Conservation (phyloP, 1,140 invertebrate species). For the Drosophila sulfurigaster region DNA sequence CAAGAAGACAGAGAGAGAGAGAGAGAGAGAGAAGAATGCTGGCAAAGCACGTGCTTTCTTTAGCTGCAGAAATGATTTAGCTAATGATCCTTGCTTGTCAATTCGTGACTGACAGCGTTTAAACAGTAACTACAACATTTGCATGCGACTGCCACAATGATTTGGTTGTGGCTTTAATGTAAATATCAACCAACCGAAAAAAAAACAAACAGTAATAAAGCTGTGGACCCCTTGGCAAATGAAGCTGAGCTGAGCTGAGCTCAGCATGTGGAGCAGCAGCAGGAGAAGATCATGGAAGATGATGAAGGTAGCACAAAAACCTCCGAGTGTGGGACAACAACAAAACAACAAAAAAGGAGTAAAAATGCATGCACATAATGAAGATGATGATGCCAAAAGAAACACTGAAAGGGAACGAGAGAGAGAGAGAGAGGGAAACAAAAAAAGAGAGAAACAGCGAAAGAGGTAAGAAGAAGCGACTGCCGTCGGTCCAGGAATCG, state of each 20-base stretch:
- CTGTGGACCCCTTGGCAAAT: background rate
- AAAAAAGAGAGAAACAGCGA: background rate
- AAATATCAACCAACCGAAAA: constrained; percentile 19
- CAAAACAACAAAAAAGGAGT: background rate
- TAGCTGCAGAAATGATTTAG: background rate
- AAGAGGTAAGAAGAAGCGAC: background rate
- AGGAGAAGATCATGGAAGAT: background rate
- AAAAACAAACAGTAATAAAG: constrained; percentile 31
- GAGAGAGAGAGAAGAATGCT: background rate
- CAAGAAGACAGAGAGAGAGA: background rate
- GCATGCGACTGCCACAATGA: background rate
- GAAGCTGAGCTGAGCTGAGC: background rate
- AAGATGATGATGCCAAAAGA: constrained; percentile 44
- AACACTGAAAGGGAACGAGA: background rate
- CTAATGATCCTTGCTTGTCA: too few relatives aligned
- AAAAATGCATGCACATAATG: constrained; percentile 47
- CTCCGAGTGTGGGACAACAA: constrained; percentile 8
- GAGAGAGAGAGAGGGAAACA: background rate
- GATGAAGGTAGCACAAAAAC: background rate
- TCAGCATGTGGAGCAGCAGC: background rate
- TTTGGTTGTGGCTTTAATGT: constrained; percentile 15
- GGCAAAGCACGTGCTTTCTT: too few relatives aligned
- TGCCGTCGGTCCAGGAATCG: constrained; percentile 61
- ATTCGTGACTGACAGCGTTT: too few relatives aligned
- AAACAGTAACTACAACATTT: too few relatives aligned